phyloP scores from a whole-genome alignment of 2,113 vertebrate species.

The Isurus oxyrinchus region DNA sequence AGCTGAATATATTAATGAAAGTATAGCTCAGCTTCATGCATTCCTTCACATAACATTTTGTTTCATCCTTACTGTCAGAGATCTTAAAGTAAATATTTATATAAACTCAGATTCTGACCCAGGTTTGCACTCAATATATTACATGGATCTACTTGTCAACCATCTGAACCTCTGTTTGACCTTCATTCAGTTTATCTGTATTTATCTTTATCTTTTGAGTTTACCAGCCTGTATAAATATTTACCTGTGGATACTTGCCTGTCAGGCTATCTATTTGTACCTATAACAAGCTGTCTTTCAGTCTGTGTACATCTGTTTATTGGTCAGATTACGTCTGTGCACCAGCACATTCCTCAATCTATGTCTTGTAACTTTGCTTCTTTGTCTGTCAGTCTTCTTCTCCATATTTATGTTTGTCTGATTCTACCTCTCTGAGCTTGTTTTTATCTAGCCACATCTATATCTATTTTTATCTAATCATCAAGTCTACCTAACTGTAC shows the following conservation, averaged over 20 bases:
- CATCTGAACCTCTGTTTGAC: neutral
- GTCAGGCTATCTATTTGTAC: neutral
- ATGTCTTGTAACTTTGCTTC: neutral
- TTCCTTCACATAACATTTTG: neutral
- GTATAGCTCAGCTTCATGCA: neutral
- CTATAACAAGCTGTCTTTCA: neutral
- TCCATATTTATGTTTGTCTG: neutral
- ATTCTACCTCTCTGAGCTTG: neutral
- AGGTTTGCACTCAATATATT: neutral
- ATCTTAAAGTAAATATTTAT: neutral
- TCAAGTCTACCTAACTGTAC: neutral
- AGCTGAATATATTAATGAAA: neutral
- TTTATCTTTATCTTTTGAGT: neutral
- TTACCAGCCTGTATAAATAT: neutral
- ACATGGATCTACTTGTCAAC: neutral
- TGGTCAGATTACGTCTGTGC: neutral
- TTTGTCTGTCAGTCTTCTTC: neutral
- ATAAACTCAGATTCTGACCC: neutral
- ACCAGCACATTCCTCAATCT: neutral
- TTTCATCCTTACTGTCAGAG: neutral
- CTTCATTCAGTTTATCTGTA: neutral
- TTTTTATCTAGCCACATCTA: neutral
- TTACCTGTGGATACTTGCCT: neutral
- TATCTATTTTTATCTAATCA: slow-evolving; percentile 13
- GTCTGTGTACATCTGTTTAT: neutral